phyloP scores from a whole-genome alignment of 2,113 vertebrate species.

The Numenius arquata region DNA sequence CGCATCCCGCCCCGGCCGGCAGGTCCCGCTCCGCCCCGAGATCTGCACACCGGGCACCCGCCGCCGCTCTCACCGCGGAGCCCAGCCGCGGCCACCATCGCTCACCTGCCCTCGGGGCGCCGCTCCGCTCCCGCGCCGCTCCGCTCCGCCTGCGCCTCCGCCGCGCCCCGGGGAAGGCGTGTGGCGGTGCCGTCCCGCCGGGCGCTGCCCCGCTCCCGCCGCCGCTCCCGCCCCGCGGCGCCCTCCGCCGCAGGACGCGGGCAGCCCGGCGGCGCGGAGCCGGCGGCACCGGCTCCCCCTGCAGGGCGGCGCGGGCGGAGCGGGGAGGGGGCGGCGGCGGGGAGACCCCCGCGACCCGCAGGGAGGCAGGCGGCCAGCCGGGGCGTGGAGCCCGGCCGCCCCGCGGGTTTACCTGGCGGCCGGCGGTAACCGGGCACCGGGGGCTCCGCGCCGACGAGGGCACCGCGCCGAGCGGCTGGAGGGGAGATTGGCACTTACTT shows the following conservation, averaged over 20 bases:
- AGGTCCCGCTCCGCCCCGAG: neutral
- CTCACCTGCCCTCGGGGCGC: neutral
- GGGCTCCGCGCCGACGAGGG: neutral
- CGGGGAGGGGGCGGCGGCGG: neutral
- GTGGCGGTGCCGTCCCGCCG: neutral
- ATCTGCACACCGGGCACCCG: neutral
- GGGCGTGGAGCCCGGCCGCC: neutral
- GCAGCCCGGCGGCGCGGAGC: too few species aligned
- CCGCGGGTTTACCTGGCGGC: neutral
- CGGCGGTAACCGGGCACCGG: neutral
- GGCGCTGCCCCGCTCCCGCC: neutral
- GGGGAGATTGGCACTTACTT: fast-evolving
- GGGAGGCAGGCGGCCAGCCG: neutral
- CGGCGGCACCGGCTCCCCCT: neutral
- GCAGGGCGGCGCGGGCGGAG: neutral
- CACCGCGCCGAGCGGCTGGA: neutral
- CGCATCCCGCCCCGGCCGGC: neutral
- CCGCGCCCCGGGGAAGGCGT: neutral
- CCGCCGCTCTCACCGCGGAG: neutral
- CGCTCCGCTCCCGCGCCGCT: neutral
- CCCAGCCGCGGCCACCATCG: neutral
- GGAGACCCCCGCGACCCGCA: neutral
- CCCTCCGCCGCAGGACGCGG: neutral
- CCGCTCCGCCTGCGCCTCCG: neutral
- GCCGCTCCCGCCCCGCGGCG: neutral